These are phyloP conservation scores for Hippocampus mohnikei DNA, from an alignment of 2,113 vertebrate genomes.

Conservation along the genomic window DNA sequence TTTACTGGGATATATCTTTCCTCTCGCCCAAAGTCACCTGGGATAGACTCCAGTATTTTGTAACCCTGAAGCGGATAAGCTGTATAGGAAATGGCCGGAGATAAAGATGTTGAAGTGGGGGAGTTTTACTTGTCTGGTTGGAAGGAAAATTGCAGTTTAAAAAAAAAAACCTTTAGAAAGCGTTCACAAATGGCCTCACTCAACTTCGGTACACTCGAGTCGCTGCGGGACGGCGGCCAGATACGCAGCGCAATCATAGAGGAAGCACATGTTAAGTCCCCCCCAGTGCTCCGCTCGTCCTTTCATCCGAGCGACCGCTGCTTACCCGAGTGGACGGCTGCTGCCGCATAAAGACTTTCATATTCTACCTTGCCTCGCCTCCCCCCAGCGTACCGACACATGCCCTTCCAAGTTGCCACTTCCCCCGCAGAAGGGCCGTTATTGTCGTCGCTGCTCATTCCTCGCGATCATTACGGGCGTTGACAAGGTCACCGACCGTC, in stretches of 20 bases:
- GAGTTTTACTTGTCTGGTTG: neutral
- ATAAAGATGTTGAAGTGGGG: neutral
- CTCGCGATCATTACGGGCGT: constrained; percentile 1
- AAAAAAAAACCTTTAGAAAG: neutral
- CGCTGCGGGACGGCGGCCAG: neutral
- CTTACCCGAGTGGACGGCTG: constrained; percentile 18
- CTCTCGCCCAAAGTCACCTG: neutral
- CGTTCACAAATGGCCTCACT: neutral
- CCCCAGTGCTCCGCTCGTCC: constrained; percentile 1
- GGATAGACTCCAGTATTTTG: neutral
- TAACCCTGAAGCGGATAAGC: neutral
- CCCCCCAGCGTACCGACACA: constrained; percentile 14
- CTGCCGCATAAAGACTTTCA: constrained; percentile 29
- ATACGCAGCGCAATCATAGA: neutral
- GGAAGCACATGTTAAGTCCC: neutral
- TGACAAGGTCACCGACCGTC: constrained; percentile 18
- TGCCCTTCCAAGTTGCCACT: constrained; percentile 10
- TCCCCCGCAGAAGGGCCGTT: constrained; percentile 10
- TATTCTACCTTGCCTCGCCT: constrained; percentile 11
- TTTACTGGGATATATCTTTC: neutral
- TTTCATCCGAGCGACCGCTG: constrained; percentile 10
- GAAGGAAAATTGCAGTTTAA: neutral
- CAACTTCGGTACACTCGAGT: neutral
- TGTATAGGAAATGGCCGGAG: neutral
- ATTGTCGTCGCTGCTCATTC: constrained; percentile 21